These are phyloP conservation scores for Acrocera orbiculus DNA, from an alignment of 2,888 invertebrate genomes.

Conservation along the genomic window DNA sequence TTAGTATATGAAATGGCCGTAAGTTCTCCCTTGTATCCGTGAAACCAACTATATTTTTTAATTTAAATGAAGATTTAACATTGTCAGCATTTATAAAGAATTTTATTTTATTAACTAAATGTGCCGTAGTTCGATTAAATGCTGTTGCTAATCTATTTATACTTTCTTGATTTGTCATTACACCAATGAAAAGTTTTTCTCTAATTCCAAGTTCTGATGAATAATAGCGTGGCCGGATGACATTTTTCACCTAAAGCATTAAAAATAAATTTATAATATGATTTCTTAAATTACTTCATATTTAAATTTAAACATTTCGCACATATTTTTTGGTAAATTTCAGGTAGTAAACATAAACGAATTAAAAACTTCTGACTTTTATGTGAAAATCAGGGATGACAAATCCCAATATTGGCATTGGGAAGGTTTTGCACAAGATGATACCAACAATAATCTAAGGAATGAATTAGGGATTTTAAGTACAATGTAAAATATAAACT, in stretches of 20 bases:
- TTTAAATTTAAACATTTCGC: not conserved
- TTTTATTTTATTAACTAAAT: slow-evolving; percentile 64
- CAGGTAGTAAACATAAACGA: too few species aligned
- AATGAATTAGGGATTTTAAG: too few species aligned
- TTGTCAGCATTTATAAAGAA: slow-evolving; percentile 53
- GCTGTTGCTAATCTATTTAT: slow-evolving; percentile 58
- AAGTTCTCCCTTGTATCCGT: slow-evolving; percentile 59
- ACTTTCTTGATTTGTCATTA: slow-evolving; percentile 59
- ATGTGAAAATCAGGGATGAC: too few species aligned
- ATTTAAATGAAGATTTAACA: slow-evolving; percentile 35
- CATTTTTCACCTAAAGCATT: slow-evolving; percentile 34
- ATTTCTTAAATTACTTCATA: not conserved
- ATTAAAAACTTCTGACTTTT: too few species aligned
- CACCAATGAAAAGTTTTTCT: slow-evolving; percentile 72
- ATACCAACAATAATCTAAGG: too few species aligned
- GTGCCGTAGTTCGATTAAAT: slow-evolving; percentile 75
- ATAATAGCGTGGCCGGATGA: slow-evolving; percentile 78
- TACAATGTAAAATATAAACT: too few species aligned
- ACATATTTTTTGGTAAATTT: too few species aligned
- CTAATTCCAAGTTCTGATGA: slow-evolving; percentile 88
- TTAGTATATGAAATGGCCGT: slow-evolving; percentile 72
- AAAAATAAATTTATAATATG: slow-evolving; percentile 7
- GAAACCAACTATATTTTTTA: slow-evolving; percentile 69
- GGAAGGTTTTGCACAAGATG: too few species aligned
- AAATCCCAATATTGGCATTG: too few species aligned